phyloP scores from a whole-genome alignment of 2,113 vertebrate species.

The Aegithalos caudatus region DNA sequence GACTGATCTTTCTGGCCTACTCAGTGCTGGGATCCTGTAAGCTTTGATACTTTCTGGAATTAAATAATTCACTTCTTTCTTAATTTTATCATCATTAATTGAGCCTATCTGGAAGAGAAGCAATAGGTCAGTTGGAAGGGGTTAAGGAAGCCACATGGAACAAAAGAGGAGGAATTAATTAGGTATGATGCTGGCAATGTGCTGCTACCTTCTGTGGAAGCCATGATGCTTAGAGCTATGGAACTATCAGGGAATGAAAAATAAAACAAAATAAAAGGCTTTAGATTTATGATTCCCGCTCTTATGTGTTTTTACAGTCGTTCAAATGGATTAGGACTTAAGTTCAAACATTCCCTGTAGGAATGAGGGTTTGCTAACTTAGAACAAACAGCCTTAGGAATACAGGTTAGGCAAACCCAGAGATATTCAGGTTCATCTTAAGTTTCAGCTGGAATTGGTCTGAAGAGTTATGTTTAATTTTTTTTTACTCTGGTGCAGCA shows the following conservation, averaged over 20 bases:
- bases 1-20: background rate
- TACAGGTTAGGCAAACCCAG: background rate
- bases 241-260: constrained; percentile 6
- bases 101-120: background rate
- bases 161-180: background rate
- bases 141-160: background rate
- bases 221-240: constrained; percentile 9
- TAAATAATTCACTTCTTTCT: constrained; percentile 4
- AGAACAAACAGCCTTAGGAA: constrained; percentile 17
- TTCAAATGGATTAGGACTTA: constrained; percentile 5
- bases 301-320: background rate
- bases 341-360: constrained; percentile 21
- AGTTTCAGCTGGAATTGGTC: background rate
- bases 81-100: background rate
- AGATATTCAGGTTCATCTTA: background rate
- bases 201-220: background rate
- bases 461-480: background rate
- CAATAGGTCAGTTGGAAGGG: background rate
- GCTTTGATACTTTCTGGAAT: background rate
- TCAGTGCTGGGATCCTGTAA: background rate
- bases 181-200: background rate
- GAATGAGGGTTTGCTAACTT: background rate
- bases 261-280: constrained; percentile 35
- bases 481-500: background rate
- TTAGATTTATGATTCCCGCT: background rate